Evolutionary conservation across 1,140 invertebrate species (phyloP).

Genomic region (Hetaerina americana): DNA sequence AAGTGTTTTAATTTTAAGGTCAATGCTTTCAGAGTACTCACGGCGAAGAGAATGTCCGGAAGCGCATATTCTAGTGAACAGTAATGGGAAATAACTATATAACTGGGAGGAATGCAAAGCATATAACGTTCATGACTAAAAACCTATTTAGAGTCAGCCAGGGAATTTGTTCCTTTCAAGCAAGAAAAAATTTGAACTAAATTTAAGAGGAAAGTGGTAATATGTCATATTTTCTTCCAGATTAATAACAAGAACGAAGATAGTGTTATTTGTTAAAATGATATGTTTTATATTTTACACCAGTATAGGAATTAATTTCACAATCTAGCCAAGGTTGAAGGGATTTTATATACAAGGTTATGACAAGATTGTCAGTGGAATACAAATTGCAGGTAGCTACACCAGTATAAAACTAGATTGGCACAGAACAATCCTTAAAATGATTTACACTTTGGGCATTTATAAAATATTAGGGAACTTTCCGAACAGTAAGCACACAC

Average conservation of each 20-base stretch:
- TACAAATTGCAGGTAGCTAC: conserved; percentile 6
- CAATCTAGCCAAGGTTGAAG: neutral
- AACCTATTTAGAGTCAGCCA: neutral
- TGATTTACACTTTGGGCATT: neutral
- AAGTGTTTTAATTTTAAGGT: too few relatives aligned
- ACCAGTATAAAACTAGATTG: conserved; percentile 8
- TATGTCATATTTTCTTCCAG: neutral
- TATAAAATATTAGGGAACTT: neutral
- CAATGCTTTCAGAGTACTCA: too few relatives aligned
- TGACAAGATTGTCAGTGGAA: conserved; percentile 3
- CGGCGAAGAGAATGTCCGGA: neutral
- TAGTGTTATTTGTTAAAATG: neutral
- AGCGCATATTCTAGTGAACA: neutral
- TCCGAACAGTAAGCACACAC: neutral
- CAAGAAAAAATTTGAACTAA: neutral
- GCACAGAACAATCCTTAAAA: conserved; percentile 4
- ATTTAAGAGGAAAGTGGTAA: neutral
- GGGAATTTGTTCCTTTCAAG: neutral
- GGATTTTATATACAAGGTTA: neutral
- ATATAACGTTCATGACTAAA: neutral
- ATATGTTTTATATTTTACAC: conserved; percentile 1
- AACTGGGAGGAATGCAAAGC: neutral
- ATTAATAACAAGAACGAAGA: neutral
- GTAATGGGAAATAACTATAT: neutral
- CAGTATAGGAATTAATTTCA: neutral